Conservation (phyloP, 2,113 vertebrate genomes). For the Pomatorhinus ruficollis region DNA sequence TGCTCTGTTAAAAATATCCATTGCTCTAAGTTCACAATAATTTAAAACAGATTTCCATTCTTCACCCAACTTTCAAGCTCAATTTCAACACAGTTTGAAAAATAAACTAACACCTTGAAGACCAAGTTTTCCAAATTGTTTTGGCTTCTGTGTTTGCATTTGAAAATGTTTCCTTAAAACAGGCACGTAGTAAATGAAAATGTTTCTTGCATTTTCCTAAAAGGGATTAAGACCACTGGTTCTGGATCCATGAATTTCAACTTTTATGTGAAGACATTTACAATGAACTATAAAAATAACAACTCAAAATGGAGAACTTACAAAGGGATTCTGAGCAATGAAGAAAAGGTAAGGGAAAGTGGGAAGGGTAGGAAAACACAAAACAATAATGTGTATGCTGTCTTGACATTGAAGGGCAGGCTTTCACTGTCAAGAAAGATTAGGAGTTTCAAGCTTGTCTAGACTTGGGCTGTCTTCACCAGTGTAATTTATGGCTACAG, state of each 20-base stretch:
- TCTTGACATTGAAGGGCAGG: neutral
- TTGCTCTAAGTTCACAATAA: neutral
- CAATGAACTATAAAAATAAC: conserved; percentile 79
- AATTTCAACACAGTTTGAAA: neutral
- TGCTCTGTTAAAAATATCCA: neutral
- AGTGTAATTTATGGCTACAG: neutral
- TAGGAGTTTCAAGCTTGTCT: conserved; percentile 20
- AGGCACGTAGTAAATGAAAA: neutral
- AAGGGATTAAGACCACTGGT: conserved; percentile 82
- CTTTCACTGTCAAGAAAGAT: neutral
- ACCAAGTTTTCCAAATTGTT: neutral
- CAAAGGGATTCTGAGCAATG: conserved; percentile 73
- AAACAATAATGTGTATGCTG: fast-evolving
- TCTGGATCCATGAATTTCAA: conserved; percentile 77
- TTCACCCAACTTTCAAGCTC: neutral
- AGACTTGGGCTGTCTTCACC: neutral
- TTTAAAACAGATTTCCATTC: neutral
- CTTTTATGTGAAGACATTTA: conserved; percentile 82
- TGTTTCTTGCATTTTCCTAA: neutral
- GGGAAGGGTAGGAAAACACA: neutral
- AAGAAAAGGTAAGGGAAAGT: conserved; percentile 75
- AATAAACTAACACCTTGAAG: neutral
- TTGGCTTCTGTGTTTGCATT: neutral
- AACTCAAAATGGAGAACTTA: conserved; percentile 81
- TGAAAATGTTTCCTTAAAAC: neutral